A percentile compares a stretch with the other conserved stretches of the same genome.
Conservation (phyloP, 2,888 invertebrate species). For the Tricholauxania praeusta region DNA sequence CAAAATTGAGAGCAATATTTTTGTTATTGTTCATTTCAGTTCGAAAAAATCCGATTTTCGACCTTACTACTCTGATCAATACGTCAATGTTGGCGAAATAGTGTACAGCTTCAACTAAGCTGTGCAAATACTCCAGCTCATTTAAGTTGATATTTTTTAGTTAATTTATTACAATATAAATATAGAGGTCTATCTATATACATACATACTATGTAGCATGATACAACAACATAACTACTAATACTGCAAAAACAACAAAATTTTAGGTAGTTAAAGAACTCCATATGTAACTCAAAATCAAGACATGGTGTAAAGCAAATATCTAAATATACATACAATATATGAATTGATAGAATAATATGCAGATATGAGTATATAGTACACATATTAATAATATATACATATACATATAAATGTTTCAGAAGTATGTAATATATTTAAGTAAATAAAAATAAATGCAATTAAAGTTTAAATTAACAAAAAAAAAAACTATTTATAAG, state of each 20-base stretch:
- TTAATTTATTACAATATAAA: conserved; percentile 1
- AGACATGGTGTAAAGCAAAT: conserved; percentile 52
- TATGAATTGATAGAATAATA: conserved; percentile 25
- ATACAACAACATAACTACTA: conserved; percentile 15
- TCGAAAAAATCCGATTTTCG: too few relatives aligned
- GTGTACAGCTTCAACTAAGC: too few relatives aligned
- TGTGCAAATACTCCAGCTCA: too few relatives aligned
- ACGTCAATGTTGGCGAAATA: too few relatives aligned
- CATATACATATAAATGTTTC: conserved; percentile 19
- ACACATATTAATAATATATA: conserved; percentile 28
- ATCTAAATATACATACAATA: conserved; percentile 47
- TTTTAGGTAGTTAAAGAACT: conserved; percentile 26
- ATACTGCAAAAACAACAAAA: conserved; percentile 2
- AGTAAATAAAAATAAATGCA: too few relatives aligned
- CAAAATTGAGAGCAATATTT: too few relatives aligned
- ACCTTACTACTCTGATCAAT: too few relatives aligned
- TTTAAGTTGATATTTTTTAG: too few relatives aligned
- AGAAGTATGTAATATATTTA: too few relatives aligned
- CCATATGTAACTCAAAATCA: conserved; percentile 21
- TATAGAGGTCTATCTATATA: background rate
- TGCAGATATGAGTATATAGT: conserved; percentile 43
- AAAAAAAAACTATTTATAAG: too few relatives aligned
- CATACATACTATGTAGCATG: background rate
- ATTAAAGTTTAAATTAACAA: too few relatives aligned
- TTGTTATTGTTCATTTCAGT: too few relatives aligned